Evolutionary conservation across 2,888 invertebrate species (phyloP).

Genomic region (Acleris cristana): DNA sequence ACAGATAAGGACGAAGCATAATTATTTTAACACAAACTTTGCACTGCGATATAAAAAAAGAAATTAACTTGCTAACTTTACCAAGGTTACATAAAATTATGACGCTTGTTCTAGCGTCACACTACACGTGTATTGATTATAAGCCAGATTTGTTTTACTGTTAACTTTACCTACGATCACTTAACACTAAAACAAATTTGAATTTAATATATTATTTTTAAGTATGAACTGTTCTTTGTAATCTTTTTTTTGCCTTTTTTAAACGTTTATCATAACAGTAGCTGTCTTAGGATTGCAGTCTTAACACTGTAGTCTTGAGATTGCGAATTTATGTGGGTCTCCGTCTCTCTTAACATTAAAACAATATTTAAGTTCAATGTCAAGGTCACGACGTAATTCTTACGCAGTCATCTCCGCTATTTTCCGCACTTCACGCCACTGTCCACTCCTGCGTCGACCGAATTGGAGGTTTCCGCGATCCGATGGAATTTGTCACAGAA

Average conservation of each 20-base stretch:
- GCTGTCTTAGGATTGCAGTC: too few species aligned
- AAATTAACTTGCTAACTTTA: conserved; percentile 4
- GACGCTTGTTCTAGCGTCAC: conserved; percentile 8
- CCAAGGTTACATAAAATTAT: conserved; percentile 10
- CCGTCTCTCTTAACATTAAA: too few species aligned
- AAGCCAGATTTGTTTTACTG: conserved; percentile 5
- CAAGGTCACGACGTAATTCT: background rate
- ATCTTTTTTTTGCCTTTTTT: background rate
- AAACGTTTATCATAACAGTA: too few species aligned
- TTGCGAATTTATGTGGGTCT: too few species aligned
- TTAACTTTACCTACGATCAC: conserved; percentile 1
- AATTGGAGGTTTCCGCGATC: conserved; percentile 35
- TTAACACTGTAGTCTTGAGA: too few species aligned
- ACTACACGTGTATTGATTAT: conserved; percentile 33
- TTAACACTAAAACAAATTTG: conserved; percentile 3
- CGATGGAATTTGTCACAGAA: conserved; percentile 39
- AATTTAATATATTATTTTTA: background rate
- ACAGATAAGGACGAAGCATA: too few species aligned
- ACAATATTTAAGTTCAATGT: background rate
- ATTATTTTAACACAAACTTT: too few species aligned
- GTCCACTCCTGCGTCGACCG: conserved; percentile 29
- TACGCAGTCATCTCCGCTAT: conserved; percentile 7
- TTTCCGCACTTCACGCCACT: background rate
- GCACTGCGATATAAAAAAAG: too few species aligned
- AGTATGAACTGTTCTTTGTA: background rate